These are phyloP conservation scores for Tychaedon coryphoeus DNA, from an alignment of 2,113 vertebrate genomes.

Conservation along the genomic window DNA sequence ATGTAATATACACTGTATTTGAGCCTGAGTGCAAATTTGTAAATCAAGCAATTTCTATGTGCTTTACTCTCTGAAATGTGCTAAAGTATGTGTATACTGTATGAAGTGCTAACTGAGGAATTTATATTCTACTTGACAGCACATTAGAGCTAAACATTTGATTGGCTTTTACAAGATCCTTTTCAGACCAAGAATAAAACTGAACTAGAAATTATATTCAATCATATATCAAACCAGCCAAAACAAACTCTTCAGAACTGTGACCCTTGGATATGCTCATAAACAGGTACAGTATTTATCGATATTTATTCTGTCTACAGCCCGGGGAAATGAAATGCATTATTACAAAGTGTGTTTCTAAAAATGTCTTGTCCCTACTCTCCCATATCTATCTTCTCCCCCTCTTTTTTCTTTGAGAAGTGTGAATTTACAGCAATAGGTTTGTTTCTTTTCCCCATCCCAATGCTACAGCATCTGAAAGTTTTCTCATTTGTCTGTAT, in stretches of 20 bases:
- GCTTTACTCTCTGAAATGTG: neutral
- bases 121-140: neutral
- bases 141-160: neutral
- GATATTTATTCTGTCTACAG: neutral
- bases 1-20: neutral
- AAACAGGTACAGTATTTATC: neutral
- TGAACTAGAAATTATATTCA: neutral
- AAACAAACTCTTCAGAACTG: neutral
- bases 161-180: neutral
- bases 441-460: neutral
- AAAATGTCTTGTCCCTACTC: neutral
- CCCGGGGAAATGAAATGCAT: neutral
- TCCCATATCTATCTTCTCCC: neutral
- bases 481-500: neutral
- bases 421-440: neutral
- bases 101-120: neutral
- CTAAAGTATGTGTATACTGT: neutral
- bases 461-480: neutral
- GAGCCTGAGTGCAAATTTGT: neutral
- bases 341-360: neutral
- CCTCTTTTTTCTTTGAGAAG: neutral
- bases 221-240: neutral
- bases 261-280: neutral
- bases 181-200: neutral
- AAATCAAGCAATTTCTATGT: neutral